Evolutionary conservation across 2,888 invertebrate species (phyloP).

Genomic region (Formica aserva): DNA sequence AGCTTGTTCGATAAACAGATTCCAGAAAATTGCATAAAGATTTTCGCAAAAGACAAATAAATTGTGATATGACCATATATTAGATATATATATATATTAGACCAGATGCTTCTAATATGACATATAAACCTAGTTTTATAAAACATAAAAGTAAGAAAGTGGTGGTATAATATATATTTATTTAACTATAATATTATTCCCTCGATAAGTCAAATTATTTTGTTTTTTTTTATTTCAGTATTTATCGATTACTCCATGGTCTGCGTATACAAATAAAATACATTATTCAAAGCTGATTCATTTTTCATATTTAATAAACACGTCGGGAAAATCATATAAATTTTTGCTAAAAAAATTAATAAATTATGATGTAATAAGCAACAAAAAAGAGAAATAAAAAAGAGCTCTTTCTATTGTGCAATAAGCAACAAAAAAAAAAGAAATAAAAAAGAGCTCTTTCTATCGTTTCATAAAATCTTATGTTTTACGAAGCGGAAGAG

Average conservation of each 20-base stretch:
- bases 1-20: neutral
- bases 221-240: neutral
- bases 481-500: neutral
- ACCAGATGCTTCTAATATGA: neutral
- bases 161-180: neutral
- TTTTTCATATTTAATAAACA: conserved; percentile 20
- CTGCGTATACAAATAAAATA: neutral
- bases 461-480: neutral
- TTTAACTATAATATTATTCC: neutral
- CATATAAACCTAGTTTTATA: neutral
- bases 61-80: neutral
- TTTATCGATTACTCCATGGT: neutral
- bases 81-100: neutral
- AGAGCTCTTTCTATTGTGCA: neutral
- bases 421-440: neutral
- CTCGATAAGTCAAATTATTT: neutral
- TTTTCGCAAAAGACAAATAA: neutral
- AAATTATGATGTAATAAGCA: neutral
- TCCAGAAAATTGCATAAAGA: neutral
- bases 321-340: neutral
- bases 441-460: neutral
- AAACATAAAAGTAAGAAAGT: neutral
- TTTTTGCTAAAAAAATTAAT: neutral
- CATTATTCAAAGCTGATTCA: neutral
- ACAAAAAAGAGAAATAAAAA: neutral